Percentiles rank a stretch among this genome's conserved stretches.
phyloP scores from a whole-genome alignment of 2,113 vertebrate genomes.

The Coptodon bakossiorum region DNA sequence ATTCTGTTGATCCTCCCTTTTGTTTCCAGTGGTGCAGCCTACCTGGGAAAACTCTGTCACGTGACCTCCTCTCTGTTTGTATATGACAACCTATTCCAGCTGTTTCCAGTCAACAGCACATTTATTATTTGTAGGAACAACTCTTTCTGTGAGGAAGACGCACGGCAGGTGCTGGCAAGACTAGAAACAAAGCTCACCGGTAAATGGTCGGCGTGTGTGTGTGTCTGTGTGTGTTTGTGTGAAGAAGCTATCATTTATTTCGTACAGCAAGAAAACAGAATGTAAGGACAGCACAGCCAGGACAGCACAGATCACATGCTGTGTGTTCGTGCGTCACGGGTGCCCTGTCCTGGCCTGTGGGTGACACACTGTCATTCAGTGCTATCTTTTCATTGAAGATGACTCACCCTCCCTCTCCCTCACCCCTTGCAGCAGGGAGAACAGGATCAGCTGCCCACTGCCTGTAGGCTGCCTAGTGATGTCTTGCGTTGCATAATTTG shows the following conservation, averaged over 20 bases:
- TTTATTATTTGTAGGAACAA: not conserved
- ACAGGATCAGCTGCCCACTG: slow-evolving; percentile 21
- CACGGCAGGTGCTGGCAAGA: not conserved
- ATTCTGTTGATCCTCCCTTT: slow-evolving; percentile 11
- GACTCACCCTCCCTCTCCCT: slow-evolving; percentile 43
- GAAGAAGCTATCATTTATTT: not conserved
- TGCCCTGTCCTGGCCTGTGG: slow-evolving; percentile 5
- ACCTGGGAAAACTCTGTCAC: slow-evolving; percentile 18
- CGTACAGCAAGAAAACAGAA: not conserved
- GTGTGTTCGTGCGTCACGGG: not conserved
- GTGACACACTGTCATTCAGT: slow-evolving; percentile 40
- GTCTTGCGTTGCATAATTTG: slow-evolving; percentile 8
- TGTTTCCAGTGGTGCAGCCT: slow-evolving; percentile 1
- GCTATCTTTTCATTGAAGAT: slow-evolving; percentile 19
- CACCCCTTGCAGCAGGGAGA: slow-evolving; percentile 8
- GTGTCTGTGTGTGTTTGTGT: not conserved
- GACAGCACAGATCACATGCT: not conserved
- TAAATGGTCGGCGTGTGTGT: not conserved
- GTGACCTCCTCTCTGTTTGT: slow-evolving; percentile 6
- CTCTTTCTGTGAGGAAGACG: not conserved
- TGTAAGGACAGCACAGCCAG: not conserved
- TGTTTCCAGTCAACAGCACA: not conserved
- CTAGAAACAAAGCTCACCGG: slow-evolving; percentile 26
- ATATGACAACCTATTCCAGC: not conserved
- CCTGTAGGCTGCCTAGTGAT: slow-evolving; percentile 4